Percentiles rank a stretch among this genome's conserved stretches.
These are phyloP conservation scores for Ornithoptera priamus DNA, from an alignment of 2,888 invertebrate genomes.

Conservation along the genomic window DNA sequence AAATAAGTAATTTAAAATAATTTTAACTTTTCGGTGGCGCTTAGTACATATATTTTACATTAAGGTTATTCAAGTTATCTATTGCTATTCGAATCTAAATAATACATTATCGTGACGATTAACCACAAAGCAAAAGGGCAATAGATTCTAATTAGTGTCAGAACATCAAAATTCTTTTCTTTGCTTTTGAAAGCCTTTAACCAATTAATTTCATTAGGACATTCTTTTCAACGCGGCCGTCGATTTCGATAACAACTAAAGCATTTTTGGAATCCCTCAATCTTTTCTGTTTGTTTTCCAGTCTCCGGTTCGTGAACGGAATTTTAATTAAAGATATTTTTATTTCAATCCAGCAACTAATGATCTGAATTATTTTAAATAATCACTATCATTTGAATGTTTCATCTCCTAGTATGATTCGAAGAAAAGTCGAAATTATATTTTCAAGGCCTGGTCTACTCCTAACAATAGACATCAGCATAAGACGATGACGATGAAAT, in stretches of 20 bases:
- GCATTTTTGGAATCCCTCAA: slow-evolving; percentile 59
- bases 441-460: no score
- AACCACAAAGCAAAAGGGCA: slow-evolving; percentile 29
- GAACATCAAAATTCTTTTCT: slow-evolving; percentile 58
- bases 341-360: slow-evolving; percentile 30
- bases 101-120: slow-evolving; percentile 15
- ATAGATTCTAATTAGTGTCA: slow-evolving; percentile 73
- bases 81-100: neutral
- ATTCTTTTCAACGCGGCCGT: slow-evolving; percentile 64
- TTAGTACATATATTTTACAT: neutral
- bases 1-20: no score
- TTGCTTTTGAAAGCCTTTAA: slow-evolving; percentile 59
- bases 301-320: slow-evolving; percentile 54
- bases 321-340: slow-evolving; percentile 67
- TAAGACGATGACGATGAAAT: no score
- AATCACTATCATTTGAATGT: neutral
- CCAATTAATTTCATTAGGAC: slow-evolving; percentile 76
- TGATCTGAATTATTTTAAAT: neutral
- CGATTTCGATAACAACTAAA: slow-evolving; percentile 60
- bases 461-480: no score
- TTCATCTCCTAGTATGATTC: neutral
- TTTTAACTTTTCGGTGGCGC: no score
- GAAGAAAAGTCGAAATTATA: neutral
- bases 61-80: neutral
- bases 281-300: slow-evolving; percentile 48